Percentiles rank a stretch among this genome's conserved stretches.
phyloP scores from a whole-genome alignment of 2,113 vertebrate genomes.

The Carassius gibelio region DNA sequence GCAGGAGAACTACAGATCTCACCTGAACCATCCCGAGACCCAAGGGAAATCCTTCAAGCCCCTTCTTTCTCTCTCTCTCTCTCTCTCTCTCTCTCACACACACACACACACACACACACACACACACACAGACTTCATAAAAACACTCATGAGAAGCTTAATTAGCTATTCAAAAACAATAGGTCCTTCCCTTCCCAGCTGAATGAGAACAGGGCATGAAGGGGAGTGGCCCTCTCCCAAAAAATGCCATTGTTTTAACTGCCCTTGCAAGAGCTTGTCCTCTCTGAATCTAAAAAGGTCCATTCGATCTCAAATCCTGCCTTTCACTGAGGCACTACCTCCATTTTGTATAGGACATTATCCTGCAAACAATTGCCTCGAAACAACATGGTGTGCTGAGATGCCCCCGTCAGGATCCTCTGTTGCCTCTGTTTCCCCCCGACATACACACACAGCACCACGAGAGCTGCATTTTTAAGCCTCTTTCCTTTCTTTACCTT shows the following conservation, averaged over 20 bases:
- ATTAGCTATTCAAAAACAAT: conserved; percentile 39
- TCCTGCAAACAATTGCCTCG: conserved; percentile 43
- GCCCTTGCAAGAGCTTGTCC: conserved; percentile 31
- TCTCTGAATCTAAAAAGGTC: conserved; percentile 35
- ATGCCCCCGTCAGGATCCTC: conserved; percentile 11
- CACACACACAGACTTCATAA: conserved; percentile 21
- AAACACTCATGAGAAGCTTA: conserved; percentile 5
- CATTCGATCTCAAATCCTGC: conserved; percentile 39
- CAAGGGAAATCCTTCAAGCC: background rate
- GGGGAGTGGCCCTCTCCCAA: conserved; percentile 11
- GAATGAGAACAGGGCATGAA: conserved; percentile 30
- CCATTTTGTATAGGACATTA: conserved; percentile 48
- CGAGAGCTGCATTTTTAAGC: background rate
- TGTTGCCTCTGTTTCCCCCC: background rate
- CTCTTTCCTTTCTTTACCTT: conserved; percentile 3
- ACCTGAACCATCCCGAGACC: background rate
- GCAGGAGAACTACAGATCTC: background rate
- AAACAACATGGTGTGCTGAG: conserved; percentile 40
- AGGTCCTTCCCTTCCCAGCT: conserved; percentile 15
- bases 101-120: background rate
- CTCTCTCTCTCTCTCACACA: too few relatives aligned
- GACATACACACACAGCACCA: background rate
- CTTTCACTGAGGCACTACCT: conserved; percentile 41
- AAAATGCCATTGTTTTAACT: conserved; percentile 47
- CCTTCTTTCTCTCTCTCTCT: background rate